These are phyloP conservation scores for Watsonalla binaria DNA, from an alignment of 2,888 invertebrate species.

Conservation along the genomic window DNA sequence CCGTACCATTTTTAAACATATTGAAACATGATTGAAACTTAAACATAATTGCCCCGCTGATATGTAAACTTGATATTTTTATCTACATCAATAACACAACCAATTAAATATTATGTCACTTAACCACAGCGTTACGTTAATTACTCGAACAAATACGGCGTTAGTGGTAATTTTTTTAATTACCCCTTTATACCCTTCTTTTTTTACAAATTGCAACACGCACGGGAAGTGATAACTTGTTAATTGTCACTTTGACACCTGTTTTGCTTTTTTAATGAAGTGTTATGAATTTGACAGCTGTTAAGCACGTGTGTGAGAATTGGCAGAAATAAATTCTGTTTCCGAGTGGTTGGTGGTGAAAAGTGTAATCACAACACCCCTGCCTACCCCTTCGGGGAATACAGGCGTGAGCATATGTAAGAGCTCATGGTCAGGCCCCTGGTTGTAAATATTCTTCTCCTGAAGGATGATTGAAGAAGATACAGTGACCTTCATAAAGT, in stretches of 20 bases:
- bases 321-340: slow-evolving; percentile 4
- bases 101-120: not conserved
- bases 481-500: no score
- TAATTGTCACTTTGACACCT: slow-evolving; percentile 69
- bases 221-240: slow-evolving; percentile 64
- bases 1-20: no score
- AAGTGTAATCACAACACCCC: no score
- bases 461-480: no score
- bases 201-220: slow-evolving; percentile 25
- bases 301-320: slow-evolving; percentile 10
- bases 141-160: not conserved
- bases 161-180: slow-evolving; percentile 16
- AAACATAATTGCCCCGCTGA: not conserved
- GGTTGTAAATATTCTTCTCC: no score
- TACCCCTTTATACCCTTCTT: slow-evolving; percentile 20
- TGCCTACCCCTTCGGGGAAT: no score
- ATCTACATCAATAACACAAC: slow-evolving; percentile 4
- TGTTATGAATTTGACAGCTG: slow-evolving; percentile 5
- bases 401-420: no score
- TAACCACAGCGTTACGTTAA: not conserved
- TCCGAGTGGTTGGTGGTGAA: not conserved
- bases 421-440: no score
- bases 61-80: not conserved
- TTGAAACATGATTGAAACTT: no score
- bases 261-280: slow-evolving; percentile 25